phyloP scores from a whole-genome alignment of 2,797 vertebrate species.

The Halcyon chelicuti region DNA sequence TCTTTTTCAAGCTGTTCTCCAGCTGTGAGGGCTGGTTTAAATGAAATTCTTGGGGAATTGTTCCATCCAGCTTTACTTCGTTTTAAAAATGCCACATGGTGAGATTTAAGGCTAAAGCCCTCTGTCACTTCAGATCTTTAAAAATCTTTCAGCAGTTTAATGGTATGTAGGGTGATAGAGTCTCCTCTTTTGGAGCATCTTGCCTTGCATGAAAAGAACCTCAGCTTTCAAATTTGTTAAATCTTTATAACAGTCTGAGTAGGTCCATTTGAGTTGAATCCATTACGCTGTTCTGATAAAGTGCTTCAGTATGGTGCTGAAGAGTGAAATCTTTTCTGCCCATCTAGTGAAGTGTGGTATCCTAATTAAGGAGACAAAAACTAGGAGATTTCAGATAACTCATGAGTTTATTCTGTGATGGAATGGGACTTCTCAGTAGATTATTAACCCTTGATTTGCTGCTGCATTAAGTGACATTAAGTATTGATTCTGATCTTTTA shows the following conservation, averaged over 20 bases:
- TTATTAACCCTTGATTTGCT: neutral
- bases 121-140: neutral
- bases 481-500: neutral
- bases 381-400: neutral
- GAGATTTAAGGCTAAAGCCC: neutral
- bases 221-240: neutral
- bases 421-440: neutral
- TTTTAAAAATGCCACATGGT: neutral
- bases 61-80: neutral
- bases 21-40: neutral
- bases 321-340: neutral
- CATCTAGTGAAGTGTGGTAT: neutral
- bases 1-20: slow-evolving; percentile 15
- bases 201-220: neutral
- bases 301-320: neutral
- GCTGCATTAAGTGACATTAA: neutral
- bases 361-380: neutral
- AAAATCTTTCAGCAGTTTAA: neutral
- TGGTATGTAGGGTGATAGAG: neutral
- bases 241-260: neutral
- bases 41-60: neutral
- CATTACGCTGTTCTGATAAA: neutral
- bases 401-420: neutral
- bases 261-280: neutral
- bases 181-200: neutral